Base-by-base conservation (phyloP, 2,888 invertebrate genomes). In the Brenthis hecate region DNA sequence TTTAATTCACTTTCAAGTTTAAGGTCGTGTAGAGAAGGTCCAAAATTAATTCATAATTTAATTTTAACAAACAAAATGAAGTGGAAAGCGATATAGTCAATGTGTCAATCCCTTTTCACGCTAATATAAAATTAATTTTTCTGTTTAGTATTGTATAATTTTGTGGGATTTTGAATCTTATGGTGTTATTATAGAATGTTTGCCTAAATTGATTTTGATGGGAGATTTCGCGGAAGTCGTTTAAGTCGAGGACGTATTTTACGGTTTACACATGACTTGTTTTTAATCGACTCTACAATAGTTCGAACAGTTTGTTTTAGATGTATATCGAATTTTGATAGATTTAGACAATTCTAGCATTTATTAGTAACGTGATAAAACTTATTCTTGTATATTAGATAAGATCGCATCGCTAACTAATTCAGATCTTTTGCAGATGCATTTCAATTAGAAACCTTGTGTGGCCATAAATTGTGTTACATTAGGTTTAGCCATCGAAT, bases 101-200 rank as follows among this genome's bases (percentile, higher is more conserved):
- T 77, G 83, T 91, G 92, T 92, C 92, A 87, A 88, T 91, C 88
- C 89, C 87, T 85, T 88, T 90, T 91, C 88, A 78, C 81, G 82
- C 83, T 91, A 90, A 90, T 91, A 88, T 88, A 84, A 89, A 90
- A 88, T 92, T 91, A 90, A 91, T 91, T 87, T 85, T 85, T 85
- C 74, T 81, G 82, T 51, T 53, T 64, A 48, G 32, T 16, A 16
- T 28, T n/a, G 11, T 60, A 28, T 60, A 80, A 62, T 54, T 62
- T 81, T 80, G 83, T 79, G 78, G 78, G 78, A 80, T 79, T 75
- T 77, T 75, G 79, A 77, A 48, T 74, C 75, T 79, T 79, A 76
- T 81, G n/a, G 11, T 58, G 48, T 60, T 60, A 78, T 77, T 28
- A 61, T 53, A 14, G 43, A 19, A 47, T 32, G 65, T 62, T 43